Percentiles rank a stretch among this genome's conserved stretches.
Evolutionary conservation across 23 tunicate species (phyloP).

Genomic region (Trididemnum clinides): DNA sequence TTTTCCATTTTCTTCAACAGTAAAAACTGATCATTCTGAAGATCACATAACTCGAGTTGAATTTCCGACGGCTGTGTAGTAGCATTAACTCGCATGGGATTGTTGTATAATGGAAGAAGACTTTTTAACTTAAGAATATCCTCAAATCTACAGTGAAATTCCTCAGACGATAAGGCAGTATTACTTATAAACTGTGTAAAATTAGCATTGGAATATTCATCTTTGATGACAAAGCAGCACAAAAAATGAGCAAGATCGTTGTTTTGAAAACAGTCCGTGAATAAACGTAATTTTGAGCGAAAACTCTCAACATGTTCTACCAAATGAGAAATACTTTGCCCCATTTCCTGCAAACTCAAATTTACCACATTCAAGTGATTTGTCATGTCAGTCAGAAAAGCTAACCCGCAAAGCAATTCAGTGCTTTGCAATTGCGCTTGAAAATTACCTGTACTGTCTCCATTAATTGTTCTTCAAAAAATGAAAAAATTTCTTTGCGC

Average conservation of each 20-base stretch:
- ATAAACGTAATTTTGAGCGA: constrained; percentile 4
- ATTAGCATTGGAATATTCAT: no score
- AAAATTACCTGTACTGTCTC: neutral
- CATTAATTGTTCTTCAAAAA: constrained; percentile 23
- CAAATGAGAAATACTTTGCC: constrained; percentile 22
- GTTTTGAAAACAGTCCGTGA: constrained; percentile 7
- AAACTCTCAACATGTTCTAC: constrained; percentile 37
- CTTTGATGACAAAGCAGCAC: no score
- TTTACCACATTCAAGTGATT: constrained; percentile 46
- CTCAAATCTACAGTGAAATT: no score
- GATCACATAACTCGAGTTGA: no score
- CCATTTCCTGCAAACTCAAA: constrained; percentile 25
- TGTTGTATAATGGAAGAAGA: no score
- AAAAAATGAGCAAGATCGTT: constrained; percentile 17
- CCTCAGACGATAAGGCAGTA: no score
- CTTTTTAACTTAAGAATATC: no score
- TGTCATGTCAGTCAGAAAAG: constrained; percentile 30
- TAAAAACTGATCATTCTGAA: no score
- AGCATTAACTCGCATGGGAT: no score
- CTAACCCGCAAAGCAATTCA: constrained; percentile 5
- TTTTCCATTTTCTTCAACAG: no score
- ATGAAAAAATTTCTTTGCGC: constrained; percentile 30
- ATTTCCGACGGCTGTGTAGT: no score
- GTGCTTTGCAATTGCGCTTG: constrained; percentile 28
- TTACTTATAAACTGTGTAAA: no score